Percentiles rank a stretch among this genome's conserved stretches.
Evolutionary conservation across 2,113 vertebrate genomes (phyloP).

Genomic region (Alectura lathami): DNA sequence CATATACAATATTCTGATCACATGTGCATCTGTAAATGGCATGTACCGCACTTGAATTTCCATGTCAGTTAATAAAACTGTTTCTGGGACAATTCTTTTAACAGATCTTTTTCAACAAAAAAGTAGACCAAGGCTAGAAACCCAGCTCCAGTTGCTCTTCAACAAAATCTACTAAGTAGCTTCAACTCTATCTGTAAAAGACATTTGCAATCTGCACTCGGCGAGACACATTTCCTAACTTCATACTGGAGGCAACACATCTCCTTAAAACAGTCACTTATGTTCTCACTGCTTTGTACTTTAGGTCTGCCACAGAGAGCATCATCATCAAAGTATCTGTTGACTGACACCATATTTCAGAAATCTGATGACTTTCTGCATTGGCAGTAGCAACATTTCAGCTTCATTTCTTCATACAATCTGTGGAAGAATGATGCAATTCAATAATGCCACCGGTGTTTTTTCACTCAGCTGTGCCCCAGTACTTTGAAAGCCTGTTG

Average conservation of each 20-base stretch:
- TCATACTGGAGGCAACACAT: conserved; percentile 25
- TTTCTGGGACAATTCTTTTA: neutral
- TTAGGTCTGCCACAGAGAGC: conserved; percentile 47
- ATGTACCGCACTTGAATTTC: neutral
- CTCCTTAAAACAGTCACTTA: conserved; percentile 47
- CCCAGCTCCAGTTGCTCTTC: neutral
- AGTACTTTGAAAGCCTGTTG: neutral
- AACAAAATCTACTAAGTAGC: neutral
- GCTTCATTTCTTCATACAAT: conserved; percentile 27
- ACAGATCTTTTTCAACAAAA: neutral
- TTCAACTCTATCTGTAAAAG: conserved; percentile 7
- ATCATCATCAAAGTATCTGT: conserved; percentile 32
- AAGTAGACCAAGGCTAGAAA: neutral
- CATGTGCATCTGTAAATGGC: neutral
- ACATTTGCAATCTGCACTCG: neutral
- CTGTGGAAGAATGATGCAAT: conserved; percentile 6
- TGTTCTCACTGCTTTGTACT: conserved; percentile 14
- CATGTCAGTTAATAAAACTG: neutral
- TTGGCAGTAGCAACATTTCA: conserved; percentile 51
- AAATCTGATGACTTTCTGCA: conserved; percentile 50
- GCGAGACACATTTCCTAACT: conserved; percentile 51
- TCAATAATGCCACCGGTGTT: conserved; percentile 4
- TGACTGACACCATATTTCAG: conserved; percentile 64
- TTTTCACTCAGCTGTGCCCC: neutral
- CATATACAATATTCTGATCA: neutral